Percentiles rank a stretch among this genome's conserved stretches.
These are phyloP conservation scores for Leistus spinibarbis DNA, from an alignment of 2,888 invertebrate genomes.

Conservation along the genomic window DNA sequence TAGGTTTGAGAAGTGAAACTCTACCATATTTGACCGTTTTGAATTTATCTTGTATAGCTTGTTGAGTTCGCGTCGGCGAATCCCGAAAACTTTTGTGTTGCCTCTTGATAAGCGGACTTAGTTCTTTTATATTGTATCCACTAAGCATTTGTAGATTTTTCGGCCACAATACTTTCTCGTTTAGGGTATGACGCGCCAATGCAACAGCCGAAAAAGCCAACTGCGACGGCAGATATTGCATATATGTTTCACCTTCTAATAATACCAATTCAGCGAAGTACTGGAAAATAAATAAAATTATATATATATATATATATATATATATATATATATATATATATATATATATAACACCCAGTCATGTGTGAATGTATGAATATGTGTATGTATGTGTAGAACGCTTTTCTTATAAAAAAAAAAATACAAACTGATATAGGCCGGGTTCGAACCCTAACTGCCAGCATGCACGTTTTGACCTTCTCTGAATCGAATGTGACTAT, in stretches of 20 bases:
- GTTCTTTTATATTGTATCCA: constrained; percentile 59
- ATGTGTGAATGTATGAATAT: too few relatives aligned
- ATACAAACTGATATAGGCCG: too few relatives aligned
- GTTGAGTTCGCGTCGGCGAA: constrained; percentile 59
- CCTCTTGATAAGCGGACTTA: constrained; percentile 59
- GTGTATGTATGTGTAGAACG: too few relatives aligned
- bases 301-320: too few relatives aligned
- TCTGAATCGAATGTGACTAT: too few relatives aligned
- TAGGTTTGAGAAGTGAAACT: constrained; percentile 49
- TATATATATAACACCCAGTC: too few relatives aligned
- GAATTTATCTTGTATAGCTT: constrained; percentile 65
- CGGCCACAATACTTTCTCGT: constrained; percentile 55
- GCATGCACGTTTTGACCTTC: too few relatives aligned
- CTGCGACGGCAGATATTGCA: constrained; percentile 52
- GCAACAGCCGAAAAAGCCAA: constrained; percentile 53
- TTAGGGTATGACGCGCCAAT: constrained; percentile 52
- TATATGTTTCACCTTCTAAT: constrained; percentile 52
- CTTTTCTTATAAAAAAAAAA: not conserved
- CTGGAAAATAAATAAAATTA: constrained; percentile 42
- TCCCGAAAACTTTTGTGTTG: constrained; percentile 59
- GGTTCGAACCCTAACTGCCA: too few relatives aligned
- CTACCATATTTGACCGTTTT: constrained; percentile 50
- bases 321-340: too few relatives aligned
- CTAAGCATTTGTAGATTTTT: constrained; percentile 54
- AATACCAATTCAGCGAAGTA: constrained; percentile 53